Evolutionary conservation across 30 jellyfish, hydroid and myxozoan genomes (phyloP), one percentile per base, ranked within the genome.

Genomic region (Pelagia noctiluca): DNA sequence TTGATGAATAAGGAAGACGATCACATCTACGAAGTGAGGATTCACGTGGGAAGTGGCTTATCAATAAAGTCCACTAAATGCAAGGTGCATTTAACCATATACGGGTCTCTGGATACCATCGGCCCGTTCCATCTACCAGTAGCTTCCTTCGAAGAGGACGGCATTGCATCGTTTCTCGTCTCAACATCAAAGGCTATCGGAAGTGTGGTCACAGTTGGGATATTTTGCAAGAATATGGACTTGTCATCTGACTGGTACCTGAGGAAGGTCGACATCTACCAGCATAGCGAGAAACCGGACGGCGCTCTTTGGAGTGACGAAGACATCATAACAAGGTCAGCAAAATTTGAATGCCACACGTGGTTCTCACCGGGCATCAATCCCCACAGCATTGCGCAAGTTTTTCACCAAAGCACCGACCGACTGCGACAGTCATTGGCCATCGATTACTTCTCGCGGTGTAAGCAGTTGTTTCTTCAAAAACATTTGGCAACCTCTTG

Each of bases 141-240:
- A 0, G 29, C 85, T 25, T 54, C 78, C 5, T 35, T 81, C 11
- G 91, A 81, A 35, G 82, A 81, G 30, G 91, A 81, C 37, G 91
- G 91, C 8, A 67, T 81, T 4, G 78, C 84, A 1, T 81, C 91
- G 24, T 81, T 81, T 37, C 63, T 81, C 60, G 63, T 81, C 7
- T 81, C 91, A 42, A 66, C 84, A 13, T 24, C 21, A 22, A 50
- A 67, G 25, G 64, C 36, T 0, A 31, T 81, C 72, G 91, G 91
- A 16, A 79, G 50, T 25, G 57, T 66, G 35, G 91, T 84, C 0
- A 65, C 84, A 18, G 52, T 81, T 26, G 82, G 84, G 2, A 32
- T 81, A 63, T 81, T 81, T 30, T 81, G 91, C 91, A 47, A 48
- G 35, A 72, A 68, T 19, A 81, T 81, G 91, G 78, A 81, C 46